Percentiles rank a stretch among this genome's conserved stretches.
Evolutionary conservation across 2,113 vertebrate species (phyloP).

Genomic region (Chloroceryle aenea): DNA sequence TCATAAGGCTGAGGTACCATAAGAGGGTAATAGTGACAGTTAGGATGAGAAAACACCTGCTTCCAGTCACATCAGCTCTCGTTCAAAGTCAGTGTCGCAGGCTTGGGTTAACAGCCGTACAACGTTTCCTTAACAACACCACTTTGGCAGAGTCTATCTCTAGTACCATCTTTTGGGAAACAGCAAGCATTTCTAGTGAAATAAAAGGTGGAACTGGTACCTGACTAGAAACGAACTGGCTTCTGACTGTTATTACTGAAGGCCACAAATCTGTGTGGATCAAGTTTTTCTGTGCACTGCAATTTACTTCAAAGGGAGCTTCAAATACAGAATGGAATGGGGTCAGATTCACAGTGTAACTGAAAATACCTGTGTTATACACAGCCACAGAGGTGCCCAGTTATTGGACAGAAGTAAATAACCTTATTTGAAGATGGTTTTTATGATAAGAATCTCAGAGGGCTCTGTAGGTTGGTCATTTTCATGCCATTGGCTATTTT

Average conservation of each 20-base stretch:
- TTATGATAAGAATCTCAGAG: neutral
- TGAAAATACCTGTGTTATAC: neutral
- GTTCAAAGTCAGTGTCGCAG: conserved; percentile 12
- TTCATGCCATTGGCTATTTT: neutral
- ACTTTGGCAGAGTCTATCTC: conserved; percentile 33
- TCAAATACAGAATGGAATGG: neutral
- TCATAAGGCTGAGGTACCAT: neutral
- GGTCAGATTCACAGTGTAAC: neutral
- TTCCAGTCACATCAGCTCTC: neutral
- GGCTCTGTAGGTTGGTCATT: neutral
- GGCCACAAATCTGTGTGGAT: neutral
- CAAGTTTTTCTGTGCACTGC: neutral
- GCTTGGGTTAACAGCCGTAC: neutral
- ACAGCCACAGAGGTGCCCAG: neutral
- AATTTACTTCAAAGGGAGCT: neutral
- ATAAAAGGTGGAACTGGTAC: conserved; percentile 23
- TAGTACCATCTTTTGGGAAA: conserved; percentile 40
- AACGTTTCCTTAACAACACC: neutral
- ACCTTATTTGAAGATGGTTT: neutral
- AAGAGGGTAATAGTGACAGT: neutral
- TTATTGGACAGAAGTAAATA: neutral
- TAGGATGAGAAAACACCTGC: neutral
- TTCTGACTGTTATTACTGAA: neutral
- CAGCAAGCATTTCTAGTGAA: conserved; percentile 28
- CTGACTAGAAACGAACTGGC: conserved; percentile 29